These are phyloP conservation scores for Magallana ariakensis DNA, from an alignment of 1,140 invertebrate species.

Conservation along the genomic window DNA sequence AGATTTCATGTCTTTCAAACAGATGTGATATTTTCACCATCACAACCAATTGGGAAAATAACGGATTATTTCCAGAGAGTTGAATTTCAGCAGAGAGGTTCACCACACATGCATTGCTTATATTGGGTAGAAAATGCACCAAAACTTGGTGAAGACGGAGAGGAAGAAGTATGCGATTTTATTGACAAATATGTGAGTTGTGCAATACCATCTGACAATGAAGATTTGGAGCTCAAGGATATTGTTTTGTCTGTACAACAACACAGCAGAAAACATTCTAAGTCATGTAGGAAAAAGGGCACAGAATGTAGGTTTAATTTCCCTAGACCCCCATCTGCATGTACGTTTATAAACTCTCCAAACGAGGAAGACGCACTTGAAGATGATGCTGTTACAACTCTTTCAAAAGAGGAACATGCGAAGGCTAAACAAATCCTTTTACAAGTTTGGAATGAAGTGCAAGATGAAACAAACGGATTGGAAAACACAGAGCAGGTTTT, in stretches of 20 bases:
- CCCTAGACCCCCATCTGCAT: conserved; percentile 45
- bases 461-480: too few relatives aligned
- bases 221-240: too few relatives aligned
- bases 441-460: conserved; percentile 12
- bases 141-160: conserved; percentile 50
- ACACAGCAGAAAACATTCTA: conserved; percentile 28
- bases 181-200: too few relatives aligned
- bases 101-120: conserved; percentile 78
- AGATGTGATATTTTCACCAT: conserved; percentile 39
- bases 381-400: neutral
- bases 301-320: conserved; percentile 46
- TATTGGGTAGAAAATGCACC: conserved; percentile 77
- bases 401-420: neutral
- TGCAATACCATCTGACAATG: too few relatives aligned
- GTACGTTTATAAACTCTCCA: conserved; percentile 40
- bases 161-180: neutral
- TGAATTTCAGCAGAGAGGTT: conserved; percentile 80
- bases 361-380: neutral
- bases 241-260: too few relatives aligned
- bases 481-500: neutral
- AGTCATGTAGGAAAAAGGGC: conserved; percentile 49
- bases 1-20: conserved; percentile 12
- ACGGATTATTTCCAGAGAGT: conserved; percentile 71
- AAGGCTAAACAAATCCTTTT: neutral
- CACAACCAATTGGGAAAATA: conserved; percentile 57